Percentiles rank a stretch among this genome's conserved stretches.
Evolutionary conservation across 2,888 invertebrate species (phyloP).

Genomic region (Metallyticus violacea): DNA sequence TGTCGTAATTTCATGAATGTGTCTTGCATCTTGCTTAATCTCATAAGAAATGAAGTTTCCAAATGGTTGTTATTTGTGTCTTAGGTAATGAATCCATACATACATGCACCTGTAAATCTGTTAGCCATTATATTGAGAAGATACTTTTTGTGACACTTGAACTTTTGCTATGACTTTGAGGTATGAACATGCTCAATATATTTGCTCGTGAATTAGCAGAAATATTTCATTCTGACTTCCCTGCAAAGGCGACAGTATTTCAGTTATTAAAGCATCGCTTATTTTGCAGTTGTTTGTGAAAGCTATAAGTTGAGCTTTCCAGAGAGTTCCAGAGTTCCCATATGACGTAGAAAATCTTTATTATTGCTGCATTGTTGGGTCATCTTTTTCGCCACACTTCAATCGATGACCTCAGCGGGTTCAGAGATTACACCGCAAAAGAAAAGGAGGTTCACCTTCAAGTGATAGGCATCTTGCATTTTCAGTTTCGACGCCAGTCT

Average conservation of each 20-base stretch:
- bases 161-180: too few species aligned
- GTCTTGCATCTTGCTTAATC: neutral
- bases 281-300: neutral
- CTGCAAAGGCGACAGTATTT: too few species aligned
- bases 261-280: too few species aligned
- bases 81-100: too few species aligned
- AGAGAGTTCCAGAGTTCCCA: neutral
- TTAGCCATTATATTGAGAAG: too few species aligned
- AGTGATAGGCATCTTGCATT: neutral
- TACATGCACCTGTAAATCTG: too few species aligned
- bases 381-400: neutral
- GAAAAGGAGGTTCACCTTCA: neutral
- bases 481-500: neutral
- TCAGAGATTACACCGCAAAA: neutral
- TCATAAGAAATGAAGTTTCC: neutral
- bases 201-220: too few species aligned
- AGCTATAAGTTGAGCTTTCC: neutral
- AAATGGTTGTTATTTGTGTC: too few species aligned
- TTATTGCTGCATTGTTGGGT: neutral
- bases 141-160: too few species aligned
- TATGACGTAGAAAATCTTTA: neutral
- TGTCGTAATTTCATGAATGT: neutral
- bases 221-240: too few species aligned
- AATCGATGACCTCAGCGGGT: neutral
- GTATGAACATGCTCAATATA: too few species aligned